Base-by-base conservation (phyloP, 2,113 vertebrate genomes). In the Gobio gobio region DNA sequence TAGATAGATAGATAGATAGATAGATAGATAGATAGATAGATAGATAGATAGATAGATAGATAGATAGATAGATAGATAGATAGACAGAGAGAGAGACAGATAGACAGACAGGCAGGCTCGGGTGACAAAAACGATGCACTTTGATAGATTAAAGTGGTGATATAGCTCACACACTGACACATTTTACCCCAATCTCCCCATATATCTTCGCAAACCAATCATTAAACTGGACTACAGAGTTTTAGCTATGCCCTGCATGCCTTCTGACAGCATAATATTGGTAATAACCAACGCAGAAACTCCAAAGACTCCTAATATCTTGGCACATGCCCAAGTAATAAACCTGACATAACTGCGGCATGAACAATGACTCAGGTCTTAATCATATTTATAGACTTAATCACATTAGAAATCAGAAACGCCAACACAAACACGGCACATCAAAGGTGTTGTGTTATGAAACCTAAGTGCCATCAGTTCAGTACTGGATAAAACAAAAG, bases 231-330 rank as follows among this genome's bases (percentile, higher is more conserved):
- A 73, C 70, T 73, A 24, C 40, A 24, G 43, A 47, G 70, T 47
- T 45, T 73, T 43, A 73, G 43, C 54, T 7, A 10, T 26, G 12
- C 70, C 14, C 70, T 73, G 22, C n/a, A 24, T 36, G 83, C 24
- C 63, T 66, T 73, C 72, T 84, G 83, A 87, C 83, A 86, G 86
- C 72, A 88, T 82, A 73, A 80, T 85, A 76, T 86, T 86, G 82
- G 83, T 68, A 10, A 68, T 68, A n/a, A 70, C 81, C 66, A 61
- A 70, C 45, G 16, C 82, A 88, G 70, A 68, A 85, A 51, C 6
- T 2, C 10, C 14, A 33, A 40, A 76, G 40, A 66, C 64, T 45
- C 72, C 77, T 59, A 85, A 86, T 80, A 83, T 66, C 68, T 78
- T 87, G 56, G 83, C 87, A 51, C 78, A 59, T 26, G 2, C 82